Conservation (phyloP, 2,113 vertebrate species). For the Conger conger region DNA sequence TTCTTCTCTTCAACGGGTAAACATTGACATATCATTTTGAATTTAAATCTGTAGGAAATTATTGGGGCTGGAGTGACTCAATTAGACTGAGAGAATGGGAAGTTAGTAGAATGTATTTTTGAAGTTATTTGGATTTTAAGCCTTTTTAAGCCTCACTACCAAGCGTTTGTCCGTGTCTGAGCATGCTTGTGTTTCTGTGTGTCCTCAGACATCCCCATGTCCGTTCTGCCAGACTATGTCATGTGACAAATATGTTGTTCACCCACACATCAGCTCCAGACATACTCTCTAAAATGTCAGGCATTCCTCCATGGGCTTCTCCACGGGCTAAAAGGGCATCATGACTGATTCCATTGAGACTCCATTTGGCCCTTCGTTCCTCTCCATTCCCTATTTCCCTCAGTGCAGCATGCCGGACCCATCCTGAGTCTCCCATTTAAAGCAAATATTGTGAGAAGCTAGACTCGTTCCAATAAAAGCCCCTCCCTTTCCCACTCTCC, state of each 20-base stretch:
- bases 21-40: background rate
- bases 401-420: background rate
- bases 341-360: background rate
- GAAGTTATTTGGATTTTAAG: background rate
- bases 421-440: background rate
- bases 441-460: background rate
- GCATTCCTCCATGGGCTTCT: background rate
- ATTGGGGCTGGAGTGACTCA: background rate
- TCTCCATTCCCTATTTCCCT: background rate
- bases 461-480: background rate
- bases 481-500: background rate
- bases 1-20: background rate
- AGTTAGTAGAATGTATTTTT: background rate
- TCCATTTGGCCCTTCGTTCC: background rate
- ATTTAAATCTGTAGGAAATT: background rate
- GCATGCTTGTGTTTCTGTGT: background rate
- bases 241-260: background rate
- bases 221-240: background rate
- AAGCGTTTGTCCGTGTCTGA: background rate
- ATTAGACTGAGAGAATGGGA: background rate
- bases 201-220: background rate
- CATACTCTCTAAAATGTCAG: background rate
- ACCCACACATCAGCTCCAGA: background rate
- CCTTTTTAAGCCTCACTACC: background rate
- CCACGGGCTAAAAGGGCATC: background rate